A percentile compares a stretch with the other conserved stretches of the same genome.
Evolutionary conservation across 2,888 invertebrate genomes (phyloP).

Genomic region (Amblyjoppa proteus): DNA sequence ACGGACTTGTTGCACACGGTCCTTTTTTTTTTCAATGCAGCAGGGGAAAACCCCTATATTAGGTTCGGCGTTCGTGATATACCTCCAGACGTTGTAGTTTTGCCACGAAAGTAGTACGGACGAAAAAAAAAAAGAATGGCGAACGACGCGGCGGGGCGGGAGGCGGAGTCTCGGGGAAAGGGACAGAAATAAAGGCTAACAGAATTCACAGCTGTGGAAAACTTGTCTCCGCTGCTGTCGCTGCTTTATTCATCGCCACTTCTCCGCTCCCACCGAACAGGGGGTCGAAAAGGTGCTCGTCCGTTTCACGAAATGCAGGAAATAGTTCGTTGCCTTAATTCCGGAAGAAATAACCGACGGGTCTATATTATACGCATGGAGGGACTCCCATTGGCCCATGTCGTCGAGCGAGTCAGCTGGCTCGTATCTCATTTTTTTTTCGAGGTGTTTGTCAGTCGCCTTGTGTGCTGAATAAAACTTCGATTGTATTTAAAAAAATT

Average conservation of each 20-base stretch:
- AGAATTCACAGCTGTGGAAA: slow-evolving; percentile 50
- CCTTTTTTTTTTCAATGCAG: not conserved
- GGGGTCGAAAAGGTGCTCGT: slow-evolving; percentile 47
- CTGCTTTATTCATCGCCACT: slow-evolving; percentile 54
- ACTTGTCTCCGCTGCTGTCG: slow-evolving; percentile 40
- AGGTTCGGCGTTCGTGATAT: not conserved
- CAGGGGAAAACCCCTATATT: slow-evolving; percentile 3
- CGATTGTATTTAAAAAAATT: not conserved
- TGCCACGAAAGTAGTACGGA: not conserved
- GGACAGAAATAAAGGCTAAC: slow-evolving; percentile 40
- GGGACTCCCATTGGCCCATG: not conserved
- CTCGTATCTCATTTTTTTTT: not conserved
- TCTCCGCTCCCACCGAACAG: not conserved
- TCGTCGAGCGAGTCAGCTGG: not conserved
- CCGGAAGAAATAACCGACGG: slow-evolving; percentile 1
- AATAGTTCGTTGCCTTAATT: slow-evolving; percentile 36
- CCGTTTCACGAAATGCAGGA: slow-evolving; percentile 60
- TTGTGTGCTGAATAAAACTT: not conserved
- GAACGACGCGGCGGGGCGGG: not conserved
- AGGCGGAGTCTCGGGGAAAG: slow-evolving; percentile 15
- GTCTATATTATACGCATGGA: not conserved
- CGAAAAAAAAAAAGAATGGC: not conserved
- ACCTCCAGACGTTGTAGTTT: not conserved
- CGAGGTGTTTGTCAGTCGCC: not conserved
- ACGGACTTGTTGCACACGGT: not conserved